Percentiles rank a stretch among this genome's conserved stretches.
These are phyloP conservation scores for Linnaemya vulpina DNA, from an alignment of 2,888 invertebrate genomes.

Conservation along the genomic window DNA sequence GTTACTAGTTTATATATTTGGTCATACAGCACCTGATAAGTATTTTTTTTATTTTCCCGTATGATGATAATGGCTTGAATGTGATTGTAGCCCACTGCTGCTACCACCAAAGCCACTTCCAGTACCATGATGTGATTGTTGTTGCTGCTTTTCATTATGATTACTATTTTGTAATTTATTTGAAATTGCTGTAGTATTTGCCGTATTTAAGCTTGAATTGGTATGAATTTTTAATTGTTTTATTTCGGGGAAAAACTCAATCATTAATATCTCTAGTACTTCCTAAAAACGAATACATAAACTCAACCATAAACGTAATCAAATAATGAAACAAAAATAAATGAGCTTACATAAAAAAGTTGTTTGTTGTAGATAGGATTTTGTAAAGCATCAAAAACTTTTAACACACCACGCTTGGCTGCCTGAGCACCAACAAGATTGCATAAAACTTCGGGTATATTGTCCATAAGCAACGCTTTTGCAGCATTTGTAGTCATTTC, in stretches of 20 bases:
- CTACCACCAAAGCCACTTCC: constrained; percentile 12
- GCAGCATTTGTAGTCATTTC: constrained; percentile 89
- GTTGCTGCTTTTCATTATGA: constrained; percentile 56
- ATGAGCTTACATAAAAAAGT: constrained; percentile 91
- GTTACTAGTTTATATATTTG: constrained; percentile 31
- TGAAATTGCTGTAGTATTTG: constrained; percentile 48
- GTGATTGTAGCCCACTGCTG: constrained; percentile 36
- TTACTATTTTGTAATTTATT: constrained; percentile 66
- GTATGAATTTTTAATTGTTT: constrained; percentile 83
- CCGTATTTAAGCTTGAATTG: constrained; percentile 37
- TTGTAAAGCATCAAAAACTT: constrained; percentile 94
- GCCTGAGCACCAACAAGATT: constrained; percentile 94
- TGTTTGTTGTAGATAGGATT: constrained; percentile 94
- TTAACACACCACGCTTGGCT: constrained; percentile 91
- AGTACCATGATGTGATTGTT: constrained; percentile 35
- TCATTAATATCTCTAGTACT: constrained; percentile 86
- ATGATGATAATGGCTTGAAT: constrained; percentile 51
- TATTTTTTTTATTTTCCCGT: constrained; percentile 54
- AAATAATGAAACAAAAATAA: constrained; percentile 2
- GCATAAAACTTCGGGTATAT: constrained; percentile 90
- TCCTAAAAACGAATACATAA: constrained; percentile 84
- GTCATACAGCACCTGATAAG: constrained; percentile 57
- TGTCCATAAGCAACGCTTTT: constrained; percentile 85
- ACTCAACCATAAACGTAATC: background rate
- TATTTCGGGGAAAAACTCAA: constrained; percentile 88